phyloP scores from a whole-genome alignment of 2,113 vertebrate genomes.

The Ochotona princeps region DNA sequence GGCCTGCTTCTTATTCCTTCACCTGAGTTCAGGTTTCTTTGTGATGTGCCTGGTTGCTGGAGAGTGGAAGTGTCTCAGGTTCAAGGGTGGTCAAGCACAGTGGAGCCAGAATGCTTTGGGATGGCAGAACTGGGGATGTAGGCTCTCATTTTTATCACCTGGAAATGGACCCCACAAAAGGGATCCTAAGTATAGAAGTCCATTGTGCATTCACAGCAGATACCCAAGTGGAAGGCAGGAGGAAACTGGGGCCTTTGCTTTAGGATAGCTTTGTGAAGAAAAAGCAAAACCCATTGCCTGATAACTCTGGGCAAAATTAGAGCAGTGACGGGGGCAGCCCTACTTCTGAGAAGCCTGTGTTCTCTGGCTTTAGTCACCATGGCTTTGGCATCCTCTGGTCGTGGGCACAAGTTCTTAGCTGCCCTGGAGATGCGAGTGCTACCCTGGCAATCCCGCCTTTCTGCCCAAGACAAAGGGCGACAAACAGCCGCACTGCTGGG shows the following conservation, averaged over 20 bases:
- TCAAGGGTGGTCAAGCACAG: background rate
- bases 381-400: no score
- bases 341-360: background rate
- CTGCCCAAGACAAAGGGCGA: background rate
- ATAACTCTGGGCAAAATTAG: background rate
- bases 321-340: background rate
- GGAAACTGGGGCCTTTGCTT: background rate
- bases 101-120: background rate
- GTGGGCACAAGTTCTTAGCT: background rate
- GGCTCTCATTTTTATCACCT: background rate
- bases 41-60: background rate
- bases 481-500: no score
- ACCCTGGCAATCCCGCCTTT: no score
- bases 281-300: background rate
- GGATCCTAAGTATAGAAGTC: accelerated
- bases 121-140: background rate
- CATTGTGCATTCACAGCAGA: background rate
- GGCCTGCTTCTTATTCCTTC: no score
- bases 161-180: background rate
- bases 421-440: background rate
- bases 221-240: background rate
- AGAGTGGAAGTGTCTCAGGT: no score
- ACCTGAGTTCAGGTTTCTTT: background rate
- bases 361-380: background rate
- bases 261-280: background rate